These are phyloP conservation scores for Isichthys henryi DNA, from an alignment of 2,113 vertebrate genomes.

Conservation along the genomic window DNA sequence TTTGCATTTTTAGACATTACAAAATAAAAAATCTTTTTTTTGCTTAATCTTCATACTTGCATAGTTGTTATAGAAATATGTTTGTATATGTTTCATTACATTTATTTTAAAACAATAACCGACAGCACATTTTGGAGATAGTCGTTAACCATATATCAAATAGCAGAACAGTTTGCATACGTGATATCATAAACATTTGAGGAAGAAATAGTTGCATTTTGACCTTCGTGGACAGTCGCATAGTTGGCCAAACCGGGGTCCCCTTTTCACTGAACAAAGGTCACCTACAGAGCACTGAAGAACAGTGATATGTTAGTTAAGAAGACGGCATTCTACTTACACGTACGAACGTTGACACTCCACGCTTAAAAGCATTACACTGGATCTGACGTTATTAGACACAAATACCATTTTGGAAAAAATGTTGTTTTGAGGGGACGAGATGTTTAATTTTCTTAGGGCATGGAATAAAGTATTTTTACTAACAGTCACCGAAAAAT, in stretches of 20 bases:
- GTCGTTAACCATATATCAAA: not conserved
- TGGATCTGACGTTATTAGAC: not conserved
- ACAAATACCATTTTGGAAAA: not conserved
- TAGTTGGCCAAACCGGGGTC: conserved; percentile 29
- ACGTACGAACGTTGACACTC: not conserved
- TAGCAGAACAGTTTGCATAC: not conserved
- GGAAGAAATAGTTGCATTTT: conserved; percentile 31
- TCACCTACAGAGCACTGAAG: conserved; percentile 28
- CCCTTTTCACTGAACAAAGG: conserved; percentile 32
- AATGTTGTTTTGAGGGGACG: not conserved
- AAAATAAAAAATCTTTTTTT: not conserved
- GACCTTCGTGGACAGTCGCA: conserved; percentile 32
- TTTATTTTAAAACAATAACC: not conserved
- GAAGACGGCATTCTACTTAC: not conserved
- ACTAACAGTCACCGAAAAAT: not conserved
- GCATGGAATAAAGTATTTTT: too few relatives aligned
- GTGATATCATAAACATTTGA: conserved; percentile 27
- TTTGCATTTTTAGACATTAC: not conserved
- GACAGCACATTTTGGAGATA: not conserved
- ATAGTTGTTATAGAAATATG: not conserved
- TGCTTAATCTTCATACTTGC: not conserved
- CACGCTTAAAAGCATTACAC: not conserved
- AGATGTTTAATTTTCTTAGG: not conserved
- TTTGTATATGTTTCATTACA: not conserved
- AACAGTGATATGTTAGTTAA: not conserved